Evolutionary conservation across 1,140 invertebrate species (phyloP), one percentile per base, ranked within the genome.

Genomic region (Drosophila pandora): DNA sequence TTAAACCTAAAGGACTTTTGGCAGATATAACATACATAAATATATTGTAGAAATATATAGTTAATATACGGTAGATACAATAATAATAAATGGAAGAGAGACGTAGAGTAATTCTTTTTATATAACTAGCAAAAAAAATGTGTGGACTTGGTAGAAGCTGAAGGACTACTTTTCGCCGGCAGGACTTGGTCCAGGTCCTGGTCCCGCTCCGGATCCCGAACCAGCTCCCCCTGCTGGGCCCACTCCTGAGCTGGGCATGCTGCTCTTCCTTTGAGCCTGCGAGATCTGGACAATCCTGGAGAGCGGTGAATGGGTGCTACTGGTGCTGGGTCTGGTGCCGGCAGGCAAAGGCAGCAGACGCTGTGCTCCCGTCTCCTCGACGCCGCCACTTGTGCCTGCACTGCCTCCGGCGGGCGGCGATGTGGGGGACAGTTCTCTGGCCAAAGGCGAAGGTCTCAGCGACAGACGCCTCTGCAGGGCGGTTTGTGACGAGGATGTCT

Each of bases 221-320:
- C 41, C 50, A 2, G 59, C 5, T n/a, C 39, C 10, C 21, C 30
- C 53, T 22, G 39, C 53, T 28, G 39, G 8, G 9, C 37, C 50
- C 0, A 34, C 23, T 21, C 30, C 53, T 13, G 53, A 13, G 13
- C 13, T 43, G n/a, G 82, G 90, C 85, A 88, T 91, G 68, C 90
- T 91, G 54, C 81, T 90, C 79, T 91, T 91, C 34, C 90, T 76
- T 55, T 91, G 88, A 17, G 90, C 90, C 76, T 91, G 89, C 34
- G 90, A 78, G 37, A 91, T 91, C 57, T 91, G 90, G 57, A 90
- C 90, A 55, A 91, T 91, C 12, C 90, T 71, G 23, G 90, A 91
- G 10, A 91, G 64, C 34, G 90, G 90, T 2, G 90, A 91, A 57
- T 91, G 90, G 23, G 90, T 91, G 67, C 88, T 91, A 65, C 90